These are phyloP conservation scores for Acrobasis repandana DNA, from an alignment of 2,888 invertebrate species.

Conservation along the genomic window DNA sequence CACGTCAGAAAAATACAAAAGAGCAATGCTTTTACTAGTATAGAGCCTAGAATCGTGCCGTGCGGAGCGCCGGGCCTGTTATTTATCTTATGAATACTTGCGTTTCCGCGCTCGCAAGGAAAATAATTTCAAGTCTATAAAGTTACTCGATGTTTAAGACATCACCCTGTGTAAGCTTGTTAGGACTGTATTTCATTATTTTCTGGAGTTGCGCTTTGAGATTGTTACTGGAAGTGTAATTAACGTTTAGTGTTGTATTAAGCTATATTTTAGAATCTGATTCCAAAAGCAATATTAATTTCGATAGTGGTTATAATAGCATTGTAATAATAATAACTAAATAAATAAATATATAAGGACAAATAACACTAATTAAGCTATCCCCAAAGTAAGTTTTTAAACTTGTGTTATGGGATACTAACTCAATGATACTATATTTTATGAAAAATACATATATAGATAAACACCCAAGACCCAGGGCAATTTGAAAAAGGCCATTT, in stretches of 20 bases:
- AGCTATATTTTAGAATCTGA: too few relatives aligned
- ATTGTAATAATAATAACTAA: too few relatives aligned
- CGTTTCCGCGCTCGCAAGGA: slow-evolving; percentile 10
- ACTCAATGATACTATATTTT: too few relatives aligned
- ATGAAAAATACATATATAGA: too few relatives aligned
- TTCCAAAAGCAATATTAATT: too few relatives aligned
- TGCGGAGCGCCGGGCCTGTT: background rate
- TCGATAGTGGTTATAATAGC: too few relatives aligned
- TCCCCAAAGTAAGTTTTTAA: too few relatives aligned
- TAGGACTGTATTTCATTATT: background rate
- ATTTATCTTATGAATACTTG: slow-evolving; percentile 12
- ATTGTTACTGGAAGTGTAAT: background rate
- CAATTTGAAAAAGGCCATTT: too few relatives aligned
- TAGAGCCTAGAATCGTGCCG: slow-evolving; percentile 6
- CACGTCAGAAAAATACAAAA: slow-evolving; percentile 15
- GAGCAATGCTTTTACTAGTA: slow-evolving; percentile 19
- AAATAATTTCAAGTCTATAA: slow-evolving; percentile 9
- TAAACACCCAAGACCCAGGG: too few relatives aligned
- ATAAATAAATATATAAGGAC: too few relatives aligned
- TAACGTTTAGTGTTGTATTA: background rate
- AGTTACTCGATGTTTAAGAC: slow-evolving; percentile 13
- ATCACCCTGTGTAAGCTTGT: slow-evolving; percentile 14
- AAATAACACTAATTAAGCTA: too few relatives aligned
- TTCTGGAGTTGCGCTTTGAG: background rate
- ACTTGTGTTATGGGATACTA: too few relatives aligned